Evolutionary conservation across 2,797 vertebrate species (phyloP), one percentile per base, ranked within the genome.

Genomic region (Microchirus variegatus): DNA sequence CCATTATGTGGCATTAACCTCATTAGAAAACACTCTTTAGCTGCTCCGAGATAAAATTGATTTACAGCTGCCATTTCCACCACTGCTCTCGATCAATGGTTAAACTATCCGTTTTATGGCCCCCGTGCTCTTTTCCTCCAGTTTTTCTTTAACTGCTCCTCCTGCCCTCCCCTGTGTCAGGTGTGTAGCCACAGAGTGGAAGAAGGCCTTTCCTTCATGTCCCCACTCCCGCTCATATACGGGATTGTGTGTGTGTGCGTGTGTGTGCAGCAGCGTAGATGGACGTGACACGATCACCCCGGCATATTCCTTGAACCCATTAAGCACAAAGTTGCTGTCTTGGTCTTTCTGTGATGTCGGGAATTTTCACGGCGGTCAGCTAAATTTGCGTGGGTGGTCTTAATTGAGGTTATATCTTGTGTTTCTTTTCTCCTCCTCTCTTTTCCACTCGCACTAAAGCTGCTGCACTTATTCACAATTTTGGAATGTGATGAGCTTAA

Each of bases 1-100:
- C 92, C 92, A 93, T 94, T 94, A 94, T 90, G 92, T 93, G 93
- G 90, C 91, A 93, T 93, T 94, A 94, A 94, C 92, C 93, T 94
- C 93, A 94, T 93, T 93, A 94, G 92, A 93, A 94, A 94, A 94
- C 93, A 94, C 92, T 94, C 92, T 93, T 93, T 92, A 94, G 91
- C 92, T 90, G 88, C 91, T 93, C 90, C 83, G 85, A 94, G 93
- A 94, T 93, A 92, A 93, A 94, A 94, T 94, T 93, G 93, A 94
- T 94, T 94, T 94, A 94, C 92, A 93, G 91, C 92, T 93, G 92
- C 92, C 93, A 93, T 93, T 94, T 93, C 90, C 90, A 93, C 89
- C 92, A 91, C 88, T 89, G 90, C 90, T 90, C 91, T 90, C 92
- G 91, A 94, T 94, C 93, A 94, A 93, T 93, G 91, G 87, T 93